A percentile compares a stretch with the other conserved stretches of the same genome.
phyloP scores from a whole-genome alignment of 1,140 invertebrate species.

The Pseudoatta argentina region DNA sequence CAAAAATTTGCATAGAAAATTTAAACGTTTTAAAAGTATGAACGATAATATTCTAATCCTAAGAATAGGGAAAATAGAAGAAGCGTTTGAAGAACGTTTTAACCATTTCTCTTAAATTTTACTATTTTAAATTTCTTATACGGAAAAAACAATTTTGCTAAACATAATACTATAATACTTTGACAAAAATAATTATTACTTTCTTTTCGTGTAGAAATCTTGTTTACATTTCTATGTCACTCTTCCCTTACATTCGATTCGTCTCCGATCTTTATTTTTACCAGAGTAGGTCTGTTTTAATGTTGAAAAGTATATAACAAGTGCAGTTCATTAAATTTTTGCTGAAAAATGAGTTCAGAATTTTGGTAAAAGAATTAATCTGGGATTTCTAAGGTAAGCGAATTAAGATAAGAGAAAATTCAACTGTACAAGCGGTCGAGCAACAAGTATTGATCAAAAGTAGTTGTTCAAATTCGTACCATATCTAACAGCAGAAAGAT shows the following conservation, averaged over 20 bases:
- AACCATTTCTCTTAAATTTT: no score
- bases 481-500: constrained; percentile 84
- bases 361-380: background rate
- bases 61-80: no score
- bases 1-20: background rate
- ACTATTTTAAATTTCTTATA: no score
- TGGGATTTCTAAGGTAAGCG: background rate
- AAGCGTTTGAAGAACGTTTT: no score
- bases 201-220: no score
- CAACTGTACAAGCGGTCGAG: background rate
- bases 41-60: background rate
- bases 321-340: background rate
- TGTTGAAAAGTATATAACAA: background rate
- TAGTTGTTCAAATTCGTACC: constrained; percentile 69
- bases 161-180: no score
- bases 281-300: background rate
- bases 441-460: constrained; percentile 32
- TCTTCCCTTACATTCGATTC: no score
- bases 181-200: no score
- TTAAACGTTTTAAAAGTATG: background rate
- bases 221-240: no score
- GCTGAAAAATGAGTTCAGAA: background rate
- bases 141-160: no score
- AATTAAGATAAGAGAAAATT: background rate
- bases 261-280: no score